A percentile compares a stretch with the other conserved stretches of the same genome.
These are phyloP conservation scores for Drosophila paucipuncta DNA, from an alignment of 2,888 invertebrate species.

Conservation along the genomic window DNA sequence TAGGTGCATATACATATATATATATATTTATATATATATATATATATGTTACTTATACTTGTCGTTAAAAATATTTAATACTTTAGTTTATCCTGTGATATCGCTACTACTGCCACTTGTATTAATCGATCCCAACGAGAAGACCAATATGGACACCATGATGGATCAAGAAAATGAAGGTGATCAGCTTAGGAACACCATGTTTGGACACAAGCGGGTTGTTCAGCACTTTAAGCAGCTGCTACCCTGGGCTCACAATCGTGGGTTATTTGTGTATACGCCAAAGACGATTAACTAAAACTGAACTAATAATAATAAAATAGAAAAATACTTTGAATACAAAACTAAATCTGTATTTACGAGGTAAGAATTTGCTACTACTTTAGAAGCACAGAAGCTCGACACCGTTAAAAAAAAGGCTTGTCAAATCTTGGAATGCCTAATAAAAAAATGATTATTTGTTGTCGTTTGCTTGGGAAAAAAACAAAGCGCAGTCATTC, in stretches of 20 bases:
- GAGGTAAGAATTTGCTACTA: background rate
- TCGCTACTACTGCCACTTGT: constrained; percentile 62
- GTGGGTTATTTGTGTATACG: constrained; percentile 69
- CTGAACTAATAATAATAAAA: background rate
- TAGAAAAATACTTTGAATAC: background rate
- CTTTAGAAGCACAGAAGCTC: background rate
- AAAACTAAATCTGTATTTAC: background rate
- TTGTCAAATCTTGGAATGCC: background rate
- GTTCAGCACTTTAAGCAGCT: constrained; percentile 67
- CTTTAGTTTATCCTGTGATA: constrained; percentile 60
- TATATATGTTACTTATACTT: background rate
- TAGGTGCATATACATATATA: background rate
- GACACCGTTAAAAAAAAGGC: background rate
- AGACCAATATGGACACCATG: constrained; percentile 70
- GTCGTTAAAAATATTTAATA: background rate
- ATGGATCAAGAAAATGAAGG: constrained; percentile 52
- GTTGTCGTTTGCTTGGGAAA: background rate
- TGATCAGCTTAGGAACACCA: constrained; percentile 53
- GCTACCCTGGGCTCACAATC: constrained; percentile 78
- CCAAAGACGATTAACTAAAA: background rate
- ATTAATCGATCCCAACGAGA: constrained; percentile 71
- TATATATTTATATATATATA: too few species aligned
- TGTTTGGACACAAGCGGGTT: constrained; percentile 60
- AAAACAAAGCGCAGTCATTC: background rate
- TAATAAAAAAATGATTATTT: background rate